Evolutionary conservation across 2,113 vertebrate species (phyloP).

Genomic region (Syrrhaptes paradoxus): DNA sequence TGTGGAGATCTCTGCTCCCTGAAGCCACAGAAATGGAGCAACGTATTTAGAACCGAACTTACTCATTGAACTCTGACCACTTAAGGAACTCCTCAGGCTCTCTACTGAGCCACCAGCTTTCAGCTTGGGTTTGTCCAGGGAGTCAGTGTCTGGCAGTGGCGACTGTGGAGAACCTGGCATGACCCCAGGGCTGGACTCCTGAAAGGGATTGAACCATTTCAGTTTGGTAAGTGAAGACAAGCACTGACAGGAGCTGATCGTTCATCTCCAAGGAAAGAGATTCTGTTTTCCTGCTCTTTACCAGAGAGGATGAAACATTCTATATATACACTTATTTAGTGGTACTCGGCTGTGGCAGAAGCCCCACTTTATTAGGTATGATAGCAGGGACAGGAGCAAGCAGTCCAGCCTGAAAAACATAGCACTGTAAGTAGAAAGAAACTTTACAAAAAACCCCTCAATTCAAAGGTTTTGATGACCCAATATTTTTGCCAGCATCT

Average conservation of each 20-base stretch:
- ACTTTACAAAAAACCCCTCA: background rate
- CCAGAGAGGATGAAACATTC: background rate
- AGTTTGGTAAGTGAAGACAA: background rate
- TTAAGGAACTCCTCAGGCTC: conserved; percentile 95
- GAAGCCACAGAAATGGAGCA: background rate
- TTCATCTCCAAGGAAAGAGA: background rate
- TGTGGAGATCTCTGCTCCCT: background rate
- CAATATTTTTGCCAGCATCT: background rate
- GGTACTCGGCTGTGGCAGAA: background rate
- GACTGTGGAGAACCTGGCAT: conserved; percentile 83
- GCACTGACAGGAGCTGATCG: background rate
- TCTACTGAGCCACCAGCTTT: conserved; percentile 96
- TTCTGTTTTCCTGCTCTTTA: background rate
- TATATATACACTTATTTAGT: background rate
- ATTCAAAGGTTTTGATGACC: background rate
- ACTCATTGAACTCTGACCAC: conserved; percentile 99
- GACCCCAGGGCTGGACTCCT: conserved; percentile 86
- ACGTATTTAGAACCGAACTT: conserved; percentile 48
- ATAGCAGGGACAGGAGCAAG: background rate
- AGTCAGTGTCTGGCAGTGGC: conserved; percentile 82
- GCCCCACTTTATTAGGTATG: background rate
- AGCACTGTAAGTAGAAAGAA: background rate
- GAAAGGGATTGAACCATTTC: conserved; percentile 14
- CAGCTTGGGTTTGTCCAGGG: conserved; percentile 93
- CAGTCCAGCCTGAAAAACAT: background rate